Evolutionary conservation across 2,888 invertebrate genomes (phyloP), one percentile per base, ranked within the genome.

Genomic region (Crepidodera aurea): DNA sequence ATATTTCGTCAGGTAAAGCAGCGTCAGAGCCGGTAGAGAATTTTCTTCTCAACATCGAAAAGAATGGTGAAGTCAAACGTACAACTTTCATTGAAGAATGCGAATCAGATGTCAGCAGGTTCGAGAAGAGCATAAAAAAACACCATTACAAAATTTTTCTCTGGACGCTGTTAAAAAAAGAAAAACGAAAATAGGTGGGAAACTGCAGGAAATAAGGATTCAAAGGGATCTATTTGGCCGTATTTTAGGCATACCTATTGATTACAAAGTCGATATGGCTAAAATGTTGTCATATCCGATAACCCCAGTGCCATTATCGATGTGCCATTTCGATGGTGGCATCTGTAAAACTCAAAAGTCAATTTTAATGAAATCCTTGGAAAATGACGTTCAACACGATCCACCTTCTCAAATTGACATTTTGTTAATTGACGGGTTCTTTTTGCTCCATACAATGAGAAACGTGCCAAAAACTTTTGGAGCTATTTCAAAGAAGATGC

Each of bases 351-450:
- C 73, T 12, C 53, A 70, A 29, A 76, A 76, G 60, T 69, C 70
- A 7, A 16, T 57, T 15, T 32, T 71, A 42, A 55, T 69, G 44
- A 71, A 71, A 60, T 62, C 19, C 37, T 60, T 73, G 8, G 71
- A 72, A 40, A 60, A 68, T 46, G 51, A 56, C 12, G 8, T 22
- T 22, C n/a, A 51, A 15, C 51, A 51, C 19, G 27, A 64, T 10
- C 15, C 62, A 29, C 69, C 73, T 42, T 4, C 12, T 32, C 44
- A 51, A 4, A 65, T 65, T 6, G 72, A 77, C 66, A 55, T 74
- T 25, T 44, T 50, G 40, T 27, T 58, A 40, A 66, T 76, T 58
- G 77, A 78, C 70, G 77, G n/a, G 6, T 79, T 78, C 56, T 76
- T 65, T 53, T 32, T 67, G 15, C 39, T 64, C n/a, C 74, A 77